Evolutionary conservation across 1,140 invertebrate genomes (phyloP), one percentile per base, ranked within the genome.

Genomic region (Grapholita molesta): DNA sequence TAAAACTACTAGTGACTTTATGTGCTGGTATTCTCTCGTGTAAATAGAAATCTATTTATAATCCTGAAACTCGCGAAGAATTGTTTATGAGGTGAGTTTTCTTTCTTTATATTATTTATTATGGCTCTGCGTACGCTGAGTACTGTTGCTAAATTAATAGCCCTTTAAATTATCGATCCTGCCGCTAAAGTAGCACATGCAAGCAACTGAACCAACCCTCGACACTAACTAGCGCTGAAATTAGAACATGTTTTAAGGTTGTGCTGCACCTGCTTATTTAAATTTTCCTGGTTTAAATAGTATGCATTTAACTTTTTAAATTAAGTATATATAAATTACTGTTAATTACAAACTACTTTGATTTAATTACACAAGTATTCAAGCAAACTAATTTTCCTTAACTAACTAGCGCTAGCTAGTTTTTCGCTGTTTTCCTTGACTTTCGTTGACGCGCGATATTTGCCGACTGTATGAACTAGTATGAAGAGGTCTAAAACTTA

Each of bases 41-140:
- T 61, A 61, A 61, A 61, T 61, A 61, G 12, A 28, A 25, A 61
- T 25, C 55, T 61, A 61, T 61, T 61, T 61, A 61, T 61, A 28
- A 61, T 61, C 25, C 55, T 15, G 23, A 61, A 61, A 32, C 18
- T 61, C 24, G 12, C 15, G 55, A 61, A 61, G 55, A 61, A 30
- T 61, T 61, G 24, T 61, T 61, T 61, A 61, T 30, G 55, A 61
- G 55, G 55, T 61, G 55, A 61, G 55, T 30, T 9, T 61, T 61
- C 23, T 61, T 61, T 61, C 55, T 18, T 21, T 25, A 25, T 30
- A n/a, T n/a, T 32, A 28, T 0, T 21, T 24, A 28, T 28, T 55
- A 8, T 42, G 15, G 12, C 15, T 15, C 24, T 28, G 24, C 55
- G 55, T 28, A 25, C 55, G 25, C 12, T 15, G 55, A 11, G 55